Conservation (phyloP, 2,797 vertebrate species). For the Mycteria americana region DNA sequence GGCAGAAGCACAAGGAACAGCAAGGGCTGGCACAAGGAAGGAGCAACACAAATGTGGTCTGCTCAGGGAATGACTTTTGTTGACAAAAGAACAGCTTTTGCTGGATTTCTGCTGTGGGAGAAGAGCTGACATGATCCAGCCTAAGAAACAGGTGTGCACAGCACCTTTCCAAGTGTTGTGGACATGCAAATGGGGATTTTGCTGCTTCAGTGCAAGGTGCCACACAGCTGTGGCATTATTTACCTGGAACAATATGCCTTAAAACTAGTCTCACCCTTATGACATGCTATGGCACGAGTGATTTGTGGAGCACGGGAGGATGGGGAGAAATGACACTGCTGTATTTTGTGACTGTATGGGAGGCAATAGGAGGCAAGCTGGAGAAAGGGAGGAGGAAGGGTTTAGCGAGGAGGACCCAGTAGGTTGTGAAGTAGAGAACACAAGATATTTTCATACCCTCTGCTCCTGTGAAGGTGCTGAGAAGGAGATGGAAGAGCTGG, state of each 20-base stretch:
- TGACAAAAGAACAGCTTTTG: neutral
- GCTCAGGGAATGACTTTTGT: neutral
- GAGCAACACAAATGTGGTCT: neutral
- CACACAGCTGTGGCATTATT: rapidly evolving
- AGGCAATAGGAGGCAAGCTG: neutral
- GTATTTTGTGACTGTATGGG: neutral
- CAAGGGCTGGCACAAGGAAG: neutral
- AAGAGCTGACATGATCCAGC: neutral
- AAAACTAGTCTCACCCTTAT: neutral
- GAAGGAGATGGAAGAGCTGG: neutral
- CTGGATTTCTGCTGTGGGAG: neutral
- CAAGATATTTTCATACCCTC: neutral
- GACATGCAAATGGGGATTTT: neutral
- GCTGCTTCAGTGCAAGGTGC: neutral
- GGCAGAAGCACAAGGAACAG: neutral
- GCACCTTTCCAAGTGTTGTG: neutral
- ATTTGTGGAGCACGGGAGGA: neutral
- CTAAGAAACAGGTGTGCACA: neutral
- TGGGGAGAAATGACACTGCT: neutral
- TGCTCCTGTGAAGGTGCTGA: neutral
- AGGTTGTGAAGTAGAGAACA: neutral
- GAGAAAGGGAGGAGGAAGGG: neutral
- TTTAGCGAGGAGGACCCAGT: neutral
- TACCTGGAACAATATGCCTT: neutral
- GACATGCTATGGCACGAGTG: neutral